These are phyloP conservation scores for Drosophila nannoptera DNA, from an alignment of 1,140 invertebrate genomes.

Conservation along the genomic window DNA sequence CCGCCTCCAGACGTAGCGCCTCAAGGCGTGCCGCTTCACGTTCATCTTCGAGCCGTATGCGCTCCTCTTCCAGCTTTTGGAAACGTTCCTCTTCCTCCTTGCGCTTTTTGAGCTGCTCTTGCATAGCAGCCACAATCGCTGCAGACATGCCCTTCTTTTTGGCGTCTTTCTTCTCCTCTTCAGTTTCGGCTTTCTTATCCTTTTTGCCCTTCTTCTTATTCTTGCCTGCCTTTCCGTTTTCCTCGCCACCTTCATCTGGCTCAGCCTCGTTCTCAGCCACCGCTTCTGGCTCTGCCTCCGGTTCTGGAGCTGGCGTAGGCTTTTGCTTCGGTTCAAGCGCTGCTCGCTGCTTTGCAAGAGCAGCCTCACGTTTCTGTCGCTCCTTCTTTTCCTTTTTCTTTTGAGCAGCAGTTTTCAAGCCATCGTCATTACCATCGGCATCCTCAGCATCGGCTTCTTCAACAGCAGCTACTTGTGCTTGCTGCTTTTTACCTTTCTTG, in stretches of 20 bases:
- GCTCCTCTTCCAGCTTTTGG: slow-evolving; percentile 89
- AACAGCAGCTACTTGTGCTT: slow-evolving; percentile 36
- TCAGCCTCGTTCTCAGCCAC: slow-evolving; percentile 79
- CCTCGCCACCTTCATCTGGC: slow-evolving; percentile 79
- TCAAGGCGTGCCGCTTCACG: slow-evolving; percentile 86
- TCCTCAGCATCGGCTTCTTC: slow-evolving; percentile 78
- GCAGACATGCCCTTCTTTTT: slow-evolving; percentile 86
- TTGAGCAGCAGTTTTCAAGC: slow-evolving; percentile 89
- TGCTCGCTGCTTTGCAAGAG: slow-evolving; percentile 76
- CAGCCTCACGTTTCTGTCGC: slow-evolving; percentile 86
- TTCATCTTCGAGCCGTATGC: slow-evolving; percentile 86
- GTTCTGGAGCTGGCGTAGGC: slow-evolving; percentile 46
- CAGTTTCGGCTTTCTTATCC: slow-evolving; percentile 81
- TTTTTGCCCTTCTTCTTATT: slow-evolving; percentile 82
- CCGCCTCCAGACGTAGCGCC: slow-evolving; percentile 89
- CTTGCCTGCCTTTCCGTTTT: slow-evolving; percentile 74
- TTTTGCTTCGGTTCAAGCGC: slow-evolving; percentile 81
- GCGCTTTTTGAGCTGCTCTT: slow-evolving; percentile 91
- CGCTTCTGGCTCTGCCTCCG: slow-evolving; percentile 62
- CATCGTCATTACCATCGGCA: slow-evolving; percentile 81
- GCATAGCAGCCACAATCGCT: slow-evolving; percentile 89
- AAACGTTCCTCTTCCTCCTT: slow-evolving; percentile 93
- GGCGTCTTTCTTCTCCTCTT: slow-evolving; percentile 80
- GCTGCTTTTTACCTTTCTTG: slow-evolving; percentile 81
- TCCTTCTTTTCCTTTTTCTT: slow-evolving; percentile 94